A percentile compares a stretch with the other conserved stretches of the same genome.
phyloP scores from a whole-genome alignment of 2,888 invertebrate species.

The Scelioninae gen. 2 region DNA sequence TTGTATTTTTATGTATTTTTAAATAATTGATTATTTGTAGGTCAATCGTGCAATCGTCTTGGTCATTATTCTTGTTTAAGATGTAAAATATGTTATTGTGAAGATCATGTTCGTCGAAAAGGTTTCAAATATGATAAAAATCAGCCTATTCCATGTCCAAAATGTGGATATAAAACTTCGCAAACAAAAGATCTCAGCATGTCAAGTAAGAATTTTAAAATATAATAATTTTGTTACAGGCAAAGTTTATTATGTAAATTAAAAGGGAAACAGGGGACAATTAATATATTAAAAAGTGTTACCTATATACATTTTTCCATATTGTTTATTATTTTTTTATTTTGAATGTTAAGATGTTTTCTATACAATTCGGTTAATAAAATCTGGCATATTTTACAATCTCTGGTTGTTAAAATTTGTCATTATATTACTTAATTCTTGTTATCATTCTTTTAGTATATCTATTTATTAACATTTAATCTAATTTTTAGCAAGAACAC shows the following conservation, averaged over 20 bases:
- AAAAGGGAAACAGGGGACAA: too few species aligned
- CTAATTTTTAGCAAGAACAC: slow-evolving; percentile 81
- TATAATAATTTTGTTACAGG: slow-evolving; percentile 19
- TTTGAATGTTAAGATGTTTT: too few species aligned
- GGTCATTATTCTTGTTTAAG: slow-evolving; percentile 96
- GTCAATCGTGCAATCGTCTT: slow-evolving; percentile 94
- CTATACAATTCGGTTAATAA: too few species aligned
- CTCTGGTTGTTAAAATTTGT: too few species aligned
- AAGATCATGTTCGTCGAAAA: slow-evolving; percentile 95
- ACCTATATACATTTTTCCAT: too few species aligned
- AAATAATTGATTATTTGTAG: slow-evolving; percentile 74
- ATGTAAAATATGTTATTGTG: slow-evolving; percentile 97
- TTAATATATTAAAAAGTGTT: too few species aligned
- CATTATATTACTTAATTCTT: too few species aligned
- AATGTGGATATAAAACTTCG: slow-evolving; percentile 94
- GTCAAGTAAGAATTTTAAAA: slow-evolving; percentile 83
- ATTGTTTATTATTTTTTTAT: too few species aligned
- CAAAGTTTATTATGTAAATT: too few species aligned
- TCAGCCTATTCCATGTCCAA: slow-evolving; percentile 92
- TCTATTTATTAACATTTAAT: slow-evolving; percentile 10
- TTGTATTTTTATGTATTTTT: background rate
- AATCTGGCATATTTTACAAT: too few species aligned
- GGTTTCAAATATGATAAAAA: slow-evolving; percentile 92
- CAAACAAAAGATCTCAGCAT: slow-evolving; percentile 96
- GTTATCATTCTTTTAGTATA: too few species aligned